phyloP scores from a whole-genome alignment of 2,888 invertebrate species.

The Odontocerum albicorne region DNA sequence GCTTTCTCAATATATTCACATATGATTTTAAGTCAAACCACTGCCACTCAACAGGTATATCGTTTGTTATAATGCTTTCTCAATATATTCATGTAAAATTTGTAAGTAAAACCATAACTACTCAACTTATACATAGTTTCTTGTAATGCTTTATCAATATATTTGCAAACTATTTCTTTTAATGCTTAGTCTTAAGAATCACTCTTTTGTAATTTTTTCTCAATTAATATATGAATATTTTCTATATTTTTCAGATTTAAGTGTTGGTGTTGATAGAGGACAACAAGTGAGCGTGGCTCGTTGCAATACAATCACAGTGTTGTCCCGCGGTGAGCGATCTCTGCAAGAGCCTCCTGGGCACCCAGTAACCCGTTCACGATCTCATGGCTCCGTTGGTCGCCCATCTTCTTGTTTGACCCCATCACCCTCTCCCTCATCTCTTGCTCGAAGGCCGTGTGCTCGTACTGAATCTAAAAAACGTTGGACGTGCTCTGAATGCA shows the following conservation, averaged over 20 bases:
- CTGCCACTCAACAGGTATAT: too few species aligned
- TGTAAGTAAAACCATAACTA: too few species aligned
- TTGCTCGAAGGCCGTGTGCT: neutral
- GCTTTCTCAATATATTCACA: too few species aligned
- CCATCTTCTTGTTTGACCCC: conserved; percentile 45
- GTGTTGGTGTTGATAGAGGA: neutral
- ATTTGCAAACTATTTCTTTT: too few species aligned
- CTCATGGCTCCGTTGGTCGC: conserved; percentile 64
- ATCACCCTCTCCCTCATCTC: neutral
- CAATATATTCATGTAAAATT: too few species aligned
- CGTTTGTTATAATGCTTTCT: too few species aligned
- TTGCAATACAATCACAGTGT: conserved; percentile 49
- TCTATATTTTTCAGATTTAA: neutral
- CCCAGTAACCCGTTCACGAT: conserved; percentile 62
- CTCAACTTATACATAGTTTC: too few species aligned
- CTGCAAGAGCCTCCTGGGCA: conserved; percentile 41
- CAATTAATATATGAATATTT: too few species aligned
- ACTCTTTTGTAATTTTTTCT: too few species aligned
- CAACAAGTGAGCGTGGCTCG: conserved; percentile 50
- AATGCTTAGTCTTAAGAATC: too few species aligned
- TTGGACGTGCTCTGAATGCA: conserved; percentile 77
- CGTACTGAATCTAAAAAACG: conserved; percentile 43
- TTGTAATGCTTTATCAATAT: too few species aligned
- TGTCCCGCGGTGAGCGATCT: conserved; percentile 29
- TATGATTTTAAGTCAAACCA: too few species aligned